Evolutionary conservation across 2,797 vertebrate species (phyloP).

Genomic region (Crossoptilon crossoptilon): DNA sequence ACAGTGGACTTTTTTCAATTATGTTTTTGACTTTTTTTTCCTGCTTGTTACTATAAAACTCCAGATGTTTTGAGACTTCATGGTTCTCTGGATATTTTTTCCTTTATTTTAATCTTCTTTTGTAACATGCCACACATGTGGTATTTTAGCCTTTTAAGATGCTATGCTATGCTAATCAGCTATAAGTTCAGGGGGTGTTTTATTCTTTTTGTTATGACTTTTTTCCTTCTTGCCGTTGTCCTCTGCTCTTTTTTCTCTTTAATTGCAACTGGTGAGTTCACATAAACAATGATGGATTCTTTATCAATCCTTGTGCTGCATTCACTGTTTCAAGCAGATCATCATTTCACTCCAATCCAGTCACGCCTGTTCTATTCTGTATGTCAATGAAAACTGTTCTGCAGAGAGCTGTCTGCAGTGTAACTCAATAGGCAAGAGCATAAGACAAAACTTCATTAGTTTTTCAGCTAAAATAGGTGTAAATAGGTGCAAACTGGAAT

Average conservation of each 20-base stretch:
- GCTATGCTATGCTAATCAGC: constrained; percentile 55
- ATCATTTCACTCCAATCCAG: neutral
- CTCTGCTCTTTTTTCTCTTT: neutral
- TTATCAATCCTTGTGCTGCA: neutral
- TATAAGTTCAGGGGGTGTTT: constrained; percentile 5
- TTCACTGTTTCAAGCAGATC: neutral
- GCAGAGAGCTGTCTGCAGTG: neutral
- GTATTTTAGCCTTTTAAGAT: constrained; percentile 75
- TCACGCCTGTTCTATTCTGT: neutral
- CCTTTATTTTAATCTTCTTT: constrained; percentile 82
- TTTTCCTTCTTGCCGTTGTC: neutral
- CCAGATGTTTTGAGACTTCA: constrained; percentile 84
- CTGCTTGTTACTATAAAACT: constrained; percentile 80
- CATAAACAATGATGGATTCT: neutral
- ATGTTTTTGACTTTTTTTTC: constrained; percentile 78
- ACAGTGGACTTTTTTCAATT: constrained; percentile 80
- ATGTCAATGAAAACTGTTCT: neutral
- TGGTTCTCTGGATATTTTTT: constrained; percentile 81
- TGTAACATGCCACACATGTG: constrained; percentile 81
- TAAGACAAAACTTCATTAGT: neutral
- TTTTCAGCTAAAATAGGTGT: neutral
- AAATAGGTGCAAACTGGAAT: neutral
- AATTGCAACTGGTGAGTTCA: neutral
- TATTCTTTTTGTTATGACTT: neutral
- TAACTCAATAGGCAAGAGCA: neutral